Evolutionary conservation across 2,888 invertebrate species (phyloP).

Genomic region (Galeruca laticollis): DNA sequence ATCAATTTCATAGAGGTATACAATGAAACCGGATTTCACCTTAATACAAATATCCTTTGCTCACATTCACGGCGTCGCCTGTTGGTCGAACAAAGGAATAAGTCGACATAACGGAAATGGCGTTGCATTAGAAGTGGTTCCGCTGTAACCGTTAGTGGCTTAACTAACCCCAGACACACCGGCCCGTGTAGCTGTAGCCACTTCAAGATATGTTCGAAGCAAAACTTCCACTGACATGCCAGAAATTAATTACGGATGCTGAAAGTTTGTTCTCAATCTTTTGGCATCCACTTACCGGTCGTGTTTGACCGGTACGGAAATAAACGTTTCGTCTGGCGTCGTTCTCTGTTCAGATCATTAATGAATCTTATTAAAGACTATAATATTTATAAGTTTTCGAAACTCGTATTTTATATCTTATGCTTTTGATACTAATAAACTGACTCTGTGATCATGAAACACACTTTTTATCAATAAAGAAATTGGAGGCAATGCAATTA

Average conservation of each 20-base stretch:
- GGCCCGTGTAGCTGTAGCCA: conserved; percentile 31
- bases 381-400: neutral
- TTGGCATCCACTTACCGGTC: conserved; percentile 29
- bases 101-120: conserved; percentile 57
- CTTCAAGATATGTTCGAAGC: conserved; percentile 34
- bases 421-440: too few relatives aligned
- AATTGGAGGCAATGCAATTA: too few relatives aligned
- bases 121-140: conserved; percentile 59
- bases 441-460: too few relatives aligned
- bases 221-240: conserved; percentile 35
- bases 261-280: conserved; percentile 33
- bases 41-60: conserved; percentile 17
- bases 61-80: conserved; percentile 26
- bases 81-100: conserved; percentile 57
- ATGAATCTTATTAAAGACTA: neutral
- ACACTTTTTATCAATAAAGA: too few relatives aligned
- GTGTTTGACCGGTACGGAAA: conserved; percentile 17
- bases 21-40: neutral
- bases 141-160: conserved; percentile 52
- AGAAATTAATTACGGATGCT: conserved; percentile 41
- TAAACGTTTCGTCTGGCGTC: conserved; percentile 1
- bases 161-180: conserved; percentile 49
- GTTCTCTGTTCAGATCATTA: neutral
- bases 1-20: neutral
- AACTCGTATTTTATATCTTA: too few relatives aligned